Base-by-base conservation (phyloP, 1,140 invertebrate genomes). In the Trichonephila clavipes region DNA sequence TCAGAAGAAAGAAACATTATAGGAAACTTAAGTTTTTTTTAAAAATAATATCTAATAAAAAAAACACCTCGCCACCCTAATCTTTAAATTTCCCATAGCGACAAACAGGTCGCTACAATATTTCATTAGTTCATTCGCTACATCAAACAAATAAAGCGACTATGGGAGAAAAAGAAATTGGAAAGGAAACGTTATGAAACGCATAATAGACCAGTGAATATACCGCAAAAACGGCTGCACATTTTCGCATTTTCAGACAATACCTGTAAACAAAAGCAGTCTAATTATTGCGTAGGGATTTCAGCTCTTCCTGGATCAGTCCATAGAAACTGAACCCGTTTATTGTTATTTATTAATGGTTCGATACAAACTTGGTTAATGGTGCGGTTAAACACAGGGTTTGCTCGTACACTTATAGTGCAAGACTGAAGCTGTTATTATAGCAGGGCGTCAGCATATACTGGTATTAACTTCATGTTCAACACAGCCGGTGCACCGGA, bases 261-360 rank as follows among this genome's bases (percentile, higher is more conserved):
- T 77, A 14, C 69, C 16, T 18, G 24, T 77, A 77, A 77, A 77
- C 69, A 77, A 77, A 77, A 34, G 69, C 28, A 77, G 12, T 28
- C 69, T 77, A 77, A 77, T 77, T 77, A 77, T 77, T 77, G 24
- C 28, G 28, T 8, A 4, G 64, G 8, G n/a, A 24, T 69, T 69
- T 69, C 64, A 69, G 14, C 14, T 77, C 69, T 77, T 77, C 69
- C 69, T 77, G 69, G 69, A 77, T 28, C 69, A n/a, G 24, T 34
- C n/a, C 28, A 34, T 77, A 16, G 69, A 77, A 77, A 77, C 3
- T 34, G 69, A 40, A 77, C 69, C 69, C 69, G 69, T 77, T 51
- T 85, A 61, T 85, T 85, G 82, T 85, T 85, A 85, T 85, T 85
- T 85, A 85, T 85, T 85, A 85, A 85, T 85, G 82, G 82, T 61